phyloP scores from a whole-genome alignment of 2,797 vertebrate species.

The Parauchenoglanis ngamensis region DNA sequence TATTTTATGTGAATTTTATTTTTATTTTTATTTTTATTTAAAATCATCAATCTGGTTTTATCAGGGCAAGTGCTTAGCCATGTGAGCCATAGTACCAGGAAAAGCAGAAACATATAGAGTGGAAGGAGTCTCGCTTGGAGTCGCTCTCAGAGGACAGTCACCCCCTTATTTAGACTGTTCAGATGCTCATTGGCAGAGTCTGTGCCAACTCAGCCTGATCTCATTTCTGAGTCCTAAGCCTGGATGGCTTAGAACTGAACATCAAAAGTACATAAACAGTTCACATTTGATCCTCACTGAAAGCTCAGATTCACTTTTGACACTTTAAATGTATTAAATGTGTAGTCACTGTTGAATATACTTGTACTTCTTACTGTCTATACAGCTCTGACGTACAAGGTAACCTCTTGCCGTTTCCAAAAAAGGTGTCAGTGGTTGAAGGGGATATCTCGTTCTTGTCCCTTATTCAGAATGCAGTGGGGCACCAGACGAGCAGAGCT shows the following conservation, averaged over 20 bases:
- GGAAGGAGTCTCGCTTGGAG: conserved; percentile 22
- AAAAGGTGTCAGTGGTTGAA: conserved; percentile 67
- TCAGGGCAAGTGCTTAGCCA: neutral
- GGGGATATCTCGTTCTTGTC: conserved; percentile 61
- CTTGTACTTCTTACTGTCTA: conserved; percentile 57
- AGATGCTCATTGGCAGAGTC: conserved; percentile 42
- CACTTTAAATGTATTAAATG: neutral
- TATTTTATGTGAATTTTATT: neutral
- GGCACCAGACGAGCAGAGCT: conserved; percentile 39
- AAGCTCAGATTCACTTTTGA: conserved; percentile 7
- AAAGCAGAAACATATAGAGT: conserved; percentile 32
- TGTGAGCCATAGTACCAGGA: conserved; percentile 7
- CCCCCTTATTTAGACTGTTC: conserved; percentile 50
- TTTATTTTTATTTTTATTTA: neutral
- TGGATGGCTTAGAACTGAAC: neutral
- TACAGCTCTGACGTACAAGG: conserved; percentile 35
- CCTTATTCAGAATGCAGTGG: conserved; percentile 67
- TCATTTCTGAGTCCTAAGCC: conserved; percentile 12
- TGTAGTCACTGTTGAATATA: conserved; percentile 52
- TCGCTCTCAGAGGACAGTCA: conserved; percentile 30
- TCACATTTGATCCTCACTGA: neutral
- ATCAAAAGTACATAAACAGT: conserved; percentile 20
- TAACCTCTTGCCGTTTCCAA: conserved; percentile 66
- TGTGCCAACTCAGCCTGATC: conserved; percentile 46
- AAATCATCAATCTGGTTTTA: neutral